Evolutionary conservation across 1,140 invertebrate species (phyloP).

Genomic region (Meloidogyne floridensis): DNA sequence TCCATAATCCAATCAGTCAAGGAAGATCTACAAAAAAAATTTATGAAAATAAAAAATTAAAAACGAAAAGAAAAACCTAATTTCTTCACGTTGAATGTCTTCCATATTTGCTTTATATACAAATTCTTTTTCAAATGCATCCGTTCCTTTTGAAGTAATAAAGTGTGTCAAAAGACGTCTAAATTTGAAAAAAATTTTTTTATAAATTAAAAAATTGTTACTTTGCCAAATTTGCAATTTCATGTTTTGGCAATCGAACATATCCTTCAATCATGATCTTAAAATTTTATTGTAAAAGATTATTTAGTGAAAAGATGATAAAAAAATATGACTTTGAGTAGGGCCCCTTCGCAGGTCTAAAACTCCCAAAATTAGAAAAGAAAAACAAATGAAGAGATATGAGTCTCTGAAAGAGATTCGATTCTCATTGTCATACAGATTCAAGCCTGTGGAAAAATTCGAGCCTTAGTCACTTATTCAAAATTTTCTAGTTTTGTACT

Average conservation of each 20-base stretch:
- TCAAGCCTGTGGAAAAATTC: too few species aligned
- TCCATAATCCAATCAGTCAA: conserved; percentile 15
- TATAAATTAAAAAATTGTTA: not conserved
- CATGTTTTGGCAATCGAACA: conserved; percentile 30
- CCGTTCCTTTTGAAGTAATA: conserved; percentile 21
- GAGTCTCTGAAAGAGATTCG: too few species aligned
- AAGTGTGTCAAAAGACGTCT: conserved; percentile 36
- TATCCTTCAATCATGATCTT: conserved; percentile 34
- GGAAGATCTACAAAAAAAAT: not conserved
- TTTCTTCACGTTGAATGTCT: conserved; percentile 33
- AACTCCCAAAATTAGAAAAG: too few species aligned
- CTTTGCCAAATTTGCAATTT: conserved; percentile 36
- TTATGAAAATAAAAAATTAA: not conserved
- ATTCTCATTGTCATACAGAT: too few species aligned
- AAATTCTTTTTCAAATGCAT: conserved; percentile 35
- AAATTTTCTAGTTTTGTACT: too few species aligned
- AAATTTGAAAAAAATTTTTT: not conserved
- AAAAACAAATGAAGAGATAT: too few species aligned
- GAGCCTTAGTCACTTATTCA: too few species aligned
- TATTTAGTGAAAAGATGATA: not conserved
- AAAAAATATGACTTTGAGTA: too few species aligned
- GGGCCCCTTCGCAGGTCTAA: too few species aligned
- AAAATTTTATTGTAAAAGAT: not conserved
- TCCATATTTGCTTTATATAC: conserved; percentile 32
- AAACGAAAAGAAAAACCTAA: conserved; percentile 20